Evolutionary conservation across 2,888 invertebrate genomes (phyloP).

Genomic region (Drepana falcataria): DNA sequence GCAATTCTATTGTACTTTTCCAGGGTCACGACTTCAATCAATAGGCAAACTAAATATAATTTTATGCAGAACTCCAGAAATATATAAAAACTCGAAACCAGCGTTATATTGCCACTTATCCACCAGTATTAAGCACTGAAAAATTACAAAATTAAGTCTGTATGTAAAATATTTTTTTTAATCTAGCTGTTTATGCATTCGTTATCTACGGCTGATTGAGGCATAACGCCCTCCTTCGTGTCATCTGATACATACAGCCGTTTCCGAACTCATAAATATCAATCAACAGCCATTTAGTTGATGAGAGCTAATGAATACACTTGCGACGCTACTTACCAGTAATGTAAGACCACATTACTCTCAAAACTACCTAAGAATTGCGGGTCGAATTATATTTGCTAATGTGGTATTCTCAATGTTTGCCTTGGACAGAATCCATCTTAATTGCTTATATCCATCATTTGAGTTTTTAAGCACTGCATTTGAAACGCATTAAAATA

Average conservation of each 20-base stretch:
- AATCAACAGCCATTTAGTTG: constrained; percentile 51
- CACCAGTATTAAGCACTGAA: too few relatives aligned
- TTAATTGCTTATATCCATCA: constrained; percentile 6
- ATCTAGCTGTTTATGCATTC: background rate
- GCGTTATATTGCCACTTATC: too few relatives aligned
- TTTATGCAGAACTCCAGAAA: too few relatives aligned
- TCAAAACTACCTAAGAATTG: background rate
- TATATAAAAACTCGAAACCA: too few relatives aligned
- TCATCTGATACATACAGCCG: constrained; percentile 44
- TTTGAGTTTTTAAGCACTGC: too few relatives aligned
- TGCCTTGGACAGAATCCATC: constrained; percentile 31
- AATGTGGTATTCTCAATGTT: constrained; percentile 21
- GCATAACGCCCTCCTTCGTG: constrained; percentile 35
- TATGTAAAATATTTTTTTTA: too few relatives aligned
- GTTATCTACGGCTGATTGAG: constrained; percentile 30
- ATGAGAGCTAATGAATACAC: constrained; percentile 26
- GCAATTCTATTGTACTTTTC: too few relatives aligned
- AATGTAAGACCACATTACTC: constrained; percentile 16
- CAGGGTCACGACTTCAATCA: too few relatives aligned
- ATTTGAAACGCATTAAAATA: constrained; percentile 13
- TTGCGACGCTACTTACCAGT: constrained; percentile 28
- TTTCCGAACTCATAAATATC: constrained; percentile 63
- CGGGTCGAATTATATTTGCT: constrained; percentile 20
- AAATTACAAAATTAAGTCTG: too few relatives aligned
- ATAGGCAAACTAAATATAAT: too few relatives aligned